A percentile compares a stretch with the other conserved stretches of the same genome.
Conservation (phyloP, 2,113 vertebrate species). For the Columba livia region DNA sequence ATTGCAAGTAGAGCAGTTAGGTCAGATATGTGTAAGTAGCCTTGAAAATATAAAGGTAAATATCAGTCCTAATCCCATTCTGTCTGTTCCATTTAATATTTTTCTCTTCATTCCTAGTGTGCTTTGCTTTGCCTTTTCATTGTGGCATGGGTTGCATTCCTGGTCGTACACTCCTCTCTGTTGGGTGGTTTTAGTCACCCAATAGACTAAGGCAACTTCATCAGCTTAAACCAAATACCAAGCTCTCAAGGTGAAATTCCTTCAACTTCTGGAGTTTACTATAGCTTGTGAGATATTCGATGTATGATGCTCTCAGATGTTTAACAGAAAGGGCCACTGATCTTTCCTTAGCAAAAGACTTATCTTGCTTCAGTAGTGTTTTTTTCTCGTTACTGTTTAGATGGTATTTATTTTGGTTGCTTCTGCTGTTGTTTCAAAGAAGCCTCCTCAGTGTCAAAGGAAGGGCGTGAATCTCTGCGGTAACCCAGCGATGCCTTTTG, state of each 20-base stretch:
- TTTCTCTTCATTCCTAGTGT: background rate
- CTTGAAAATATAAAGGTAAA: slow-evolving; percentile 6
- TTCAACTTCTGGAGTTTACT: background rate
- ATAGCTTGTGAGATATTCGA: background rate
- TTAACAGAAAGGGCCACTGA: background rate
- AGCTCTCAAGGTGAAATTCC: background rate
- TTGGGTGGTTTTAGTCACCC: background rate
- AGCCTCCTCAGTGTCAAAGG: background rate
- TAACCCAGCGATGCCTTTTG: slow-evolving; percentile 14
- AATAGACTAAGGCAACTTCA: background rate
- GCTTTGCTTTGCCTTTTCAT: background rate
- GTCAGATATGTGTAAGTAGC: background rate
- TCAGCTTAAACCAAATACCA: background rate
- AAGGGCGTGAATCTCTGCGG: slow-evolving; percentile 10
- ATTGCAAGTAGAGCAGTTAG: background rate
- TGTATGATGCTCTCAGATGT: background rate
- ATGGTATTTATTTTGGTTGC: background rate
- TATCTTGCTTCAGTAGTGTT: background rate
- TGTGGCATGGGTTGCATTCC: background rate
- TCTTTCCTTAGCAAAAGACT: background rate
- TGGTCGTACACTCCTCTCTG: background rate
- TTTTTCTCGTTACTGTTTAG: background rate
- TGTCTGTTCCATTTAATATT: background rate
- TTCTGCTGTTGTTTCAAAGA: slow-evolving; percentile 2
- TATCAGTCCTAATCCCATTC: background rate